These are phyloP conservation scores for Daboia siamensis DNA, from an alignment of 2,113 vertebrate genomes.

Conservation along the genomic window DNA sequence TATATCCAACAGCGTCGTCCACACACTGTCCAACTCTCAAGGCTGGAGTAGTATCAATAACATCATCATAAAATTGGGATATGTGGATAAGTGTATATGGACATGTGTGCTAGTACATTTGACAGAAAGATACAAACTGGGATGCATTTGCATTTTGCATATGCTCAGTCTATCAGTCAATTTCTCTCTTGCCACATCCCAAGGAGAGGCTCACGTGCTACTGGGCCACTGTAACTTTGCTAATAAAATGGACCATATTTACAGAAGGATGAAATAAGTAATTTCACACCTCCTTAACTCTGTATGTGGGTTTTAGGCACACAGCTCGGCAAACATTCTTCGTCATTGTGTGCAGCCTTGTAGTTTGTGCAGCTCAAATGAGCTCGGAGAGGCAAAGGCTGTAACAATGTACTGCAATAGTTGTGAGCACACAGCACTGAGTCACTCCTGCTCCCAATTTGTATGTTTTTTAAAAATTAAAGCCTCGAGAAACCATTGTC, in stretches of 20 bases:
- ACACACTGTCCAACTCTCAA: neutral
- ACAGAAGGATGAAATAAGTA: slow-evolving; percentile 5
- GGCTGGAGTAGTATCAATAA: neutral
- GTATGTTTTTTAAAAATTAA: slow-evolving; percentile 32
- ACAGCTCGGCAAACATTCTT: neutral
- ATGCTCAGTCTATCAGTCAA: neutral
- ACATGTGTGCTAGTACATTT: neutral
- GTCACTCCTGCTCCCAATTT: neutral
- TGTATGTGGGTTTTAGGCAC: neutral
- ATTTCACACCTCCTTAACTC: neutral
- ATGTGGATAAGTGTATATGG: neutral
- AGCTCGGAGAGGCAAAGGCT: neutral
- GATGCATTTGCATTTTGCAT: neutral
- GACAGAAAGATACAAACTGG: neutral
- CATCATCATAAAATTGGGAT: neutral
- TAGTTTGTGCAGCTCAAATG: neutral
- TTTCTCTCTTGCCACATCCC: neutral
- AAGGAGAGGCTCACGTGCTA: too few relatives aligned
- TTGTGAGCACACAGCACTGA: neutral
- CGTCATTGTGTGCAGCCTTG: neutral
- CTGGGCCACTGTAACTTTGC: neutral
- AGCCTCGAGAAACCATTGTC: slow-evolving; percentile 29
- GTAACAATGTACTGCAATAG: slow-evolving; percentile 25
- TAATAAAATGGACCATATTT: slow-evolving; percentile 17
- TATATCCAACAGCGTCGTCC: neutral